Percentiles rank a stretch among this genome's conserved stretches.
Evolutionary conservation across 2,888 invertebrate genomes (phyloP).

Genomic region (Selenia dentaria): DNA sequence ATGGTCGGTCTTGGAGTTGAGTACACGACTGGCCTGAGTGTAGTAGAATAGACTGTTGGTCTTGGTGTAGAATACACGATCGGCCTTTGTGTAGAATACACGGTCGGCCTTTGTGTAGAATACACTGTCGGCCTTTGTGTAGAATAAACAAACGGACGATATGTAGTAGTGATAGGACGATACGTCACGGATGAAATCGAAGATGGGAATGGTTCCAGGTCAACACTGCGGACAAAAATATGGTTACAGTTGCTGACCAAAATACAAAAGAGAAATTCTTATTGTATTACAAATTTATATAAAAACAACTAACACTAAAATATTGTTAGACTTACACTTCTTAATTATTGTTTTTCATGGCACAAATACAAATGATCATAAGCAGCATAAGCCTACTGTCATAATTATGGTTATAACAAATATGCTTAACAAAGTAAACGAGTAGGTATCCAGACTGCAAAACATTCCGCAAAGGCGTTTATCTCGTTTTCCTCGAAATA

Average conservation of each 20-base stretch:
- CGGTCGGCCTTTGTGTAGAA: constrained; percentile 29
- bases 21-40: constrained; percentile 26
- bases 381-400: too few relatives aligned
- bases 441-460: constrained; percentile 12
- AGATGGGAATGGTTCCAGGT: constrained; percentile 44
- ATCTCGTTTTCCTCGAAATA: constrained; percentile 7
- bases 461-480: constrained; percentile 6
- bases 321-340: too few relatives aligned
- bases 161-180: constrained; percentile 36
- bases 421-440: too few relatives aligned
- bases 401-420: too few relatives aligned
- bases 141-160: constrained; percentile 24
- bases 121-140: constrained; percentile 29
- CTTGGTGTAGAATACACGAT: constrained; percentile 30
- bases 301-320: not conserved
- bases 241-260: too few relatives aligned
- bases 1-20: constrained; percentile 29
- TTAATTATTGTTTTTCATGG: too few relatives aligned
- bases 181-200: constrained; percentile 48
- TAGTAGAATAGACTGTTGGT: constrained; percentile 15
- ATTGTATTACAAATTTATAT: not conserved
- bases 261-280: constrained; percentile 25
- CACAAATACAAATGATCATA: too few relatives aligned
- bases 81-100: constrained; percentile 31
- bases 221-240: constrained; percentile 49